Percentiles rank a stretch among this genome's conserved stretches.
phyloP scores from a whole-genome alignment of 2,113 vertebrate genomes.

The Corydoras maculifer region DNA sequence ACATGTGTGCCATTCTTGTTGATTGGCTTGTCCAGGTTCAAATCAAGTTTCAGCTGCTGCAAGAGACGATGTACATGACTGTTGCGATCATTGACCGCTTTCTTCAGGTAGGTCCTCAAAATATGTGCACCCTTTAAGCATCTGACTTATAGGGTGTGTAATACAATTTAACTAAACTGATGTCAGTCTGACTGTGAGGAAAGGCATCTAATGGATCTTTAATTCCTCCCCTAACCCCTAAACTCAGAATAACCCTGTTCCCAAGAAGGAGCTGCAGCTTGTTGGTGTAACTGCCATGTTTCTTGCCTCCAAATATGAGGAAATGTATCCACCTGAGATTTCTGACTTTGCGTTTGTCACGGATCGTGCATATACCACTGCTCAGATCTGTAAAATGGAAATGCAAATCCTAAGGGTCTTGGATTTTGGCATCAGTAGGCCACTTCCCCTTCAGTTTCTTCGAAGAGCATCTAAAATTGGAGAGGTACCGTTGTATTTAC shows the following conservation, averaged over 20 bases:
- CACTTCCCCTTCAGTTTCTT: constrained; percentile 75
- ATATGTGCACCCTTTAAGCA: not conserved
- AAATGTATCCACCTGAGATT: constrained; percentile 69
- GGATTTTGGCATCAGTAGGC: constrained; percentile 67
- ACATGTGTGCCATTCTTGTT: constrained; percentile 77
- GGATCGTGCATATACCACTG: constrained; percentile 64
- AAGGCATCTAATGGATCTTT: too few relatives aligned
- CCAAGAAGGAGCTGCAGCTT: constrained; percentile 74
- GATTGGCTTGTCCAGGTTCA: constrained; percentile 85
- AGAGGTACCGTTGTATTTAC: constrained; percentile 56
- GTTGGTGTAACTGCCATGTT: constrained; percentile 82
- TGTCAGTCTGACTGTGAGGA: not conserved
- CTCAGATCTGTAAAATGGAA: constrained; percentile 78
- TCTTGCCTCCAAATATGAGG: constrained; percentile 83
- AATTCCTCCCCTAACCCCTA: not conserved
- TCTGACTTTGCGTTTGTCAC: constrained; percentile 71
- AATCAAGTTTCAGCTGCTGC: constrained; percentile 70
- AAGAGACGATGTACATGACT: constrained; percentile 85
- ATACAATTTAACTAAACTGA: not conserved
- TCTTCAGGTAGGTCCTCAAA: constrained; percentile 71
- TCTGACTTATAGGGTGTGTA: not conserved
- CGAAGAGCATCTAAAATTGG: constrained; percentile 71
- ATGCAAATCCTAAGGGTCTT: constrained; percentile 69
- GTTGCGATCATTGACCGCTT: constrained; percentile 76
- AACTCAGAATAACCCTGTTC: constrained; percentile 66